These are phyloP conservation scores for Pavo muticus DNA, from an alignment of 2,113 vertebrate species.

Conservation along the genomic window DNA sequence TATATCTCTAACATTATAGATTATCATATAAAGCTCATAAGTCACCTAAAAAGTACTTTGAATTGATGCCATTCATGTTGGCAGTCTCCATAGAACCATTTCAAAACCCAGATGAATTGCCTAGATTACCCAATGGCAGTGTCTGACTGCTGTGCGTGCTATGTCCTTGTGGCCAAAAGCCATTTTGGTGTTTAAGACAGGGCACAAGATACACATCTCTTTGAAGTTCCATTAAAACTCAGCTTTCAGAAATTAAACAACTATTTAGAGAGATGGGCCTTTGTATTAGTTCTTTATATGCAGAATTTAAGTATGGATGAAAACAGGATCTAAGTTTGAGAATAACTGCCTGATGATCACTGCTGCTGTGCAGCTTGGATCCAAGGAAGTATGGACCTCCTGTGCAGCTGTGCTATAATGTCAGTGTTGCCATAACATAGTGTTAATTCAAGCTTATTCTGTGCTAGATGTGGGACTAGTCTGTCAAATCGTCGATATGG, in stretches of 20 bases:
- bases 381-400: neutral
- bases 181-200: neutral
- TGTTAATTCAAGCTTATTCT: neutral
- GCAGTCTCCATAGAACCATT: neutral
- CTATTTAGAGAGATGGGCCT: neutral
- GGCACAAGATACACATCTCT: neutral
- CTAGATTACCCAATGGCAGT: neutral
- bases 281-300: neutral
- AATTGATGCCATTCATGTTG: neutral
- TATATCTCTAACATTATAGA: neutral
- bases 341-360: neutral
- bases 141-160: neutral
- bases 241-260: neutral
- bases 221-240: neutral
- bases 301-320: neutral
- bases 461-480: neutral
- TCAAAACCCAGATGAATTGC: neutral
- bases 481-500: neutral
- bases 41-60: conserved; percentile 4
- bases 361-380: neutral
- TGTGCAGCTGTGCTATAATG: accelerated
- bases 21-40: neutral
- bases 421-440: neutral
- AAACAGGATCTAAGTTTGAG: neutral
- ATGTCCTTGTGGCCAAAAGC: neutral